A percentile compares a stretch with the other conserved stretches of the same genome.
phyloP scores from a whole-genome alignment of 1,140 invertebrate genomes.

The Hestina assimilis region DNA sequence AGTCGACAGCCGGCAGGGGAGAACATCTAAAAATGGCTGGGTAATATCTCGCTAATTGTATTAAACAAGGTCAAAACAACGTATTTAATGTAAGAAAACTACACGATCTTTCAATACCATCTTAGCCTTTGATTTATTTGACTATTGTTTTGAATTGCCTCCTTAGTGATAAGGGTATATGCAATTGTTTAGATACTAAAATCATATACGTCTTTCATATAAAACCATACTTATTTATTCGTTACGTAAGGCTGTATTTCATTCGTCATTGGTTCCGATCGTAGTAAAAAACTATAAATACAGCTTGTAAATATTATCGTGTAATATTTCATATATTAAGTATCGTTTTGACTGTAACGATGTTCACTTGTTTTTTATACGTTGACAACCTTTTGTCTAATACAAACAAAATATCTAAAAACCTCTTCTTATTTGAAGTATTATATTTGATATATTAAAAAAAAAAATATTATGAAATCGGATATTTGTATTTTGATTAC shows the following conservation, averaged over 20 bases:
- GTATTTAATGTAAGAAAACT: constrained; percentile 19
- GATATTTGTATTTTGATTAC: no score
- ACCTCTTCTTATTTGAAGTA: no score
- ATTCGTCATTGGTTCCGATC: no score
- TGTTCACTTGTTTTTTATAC: no score
- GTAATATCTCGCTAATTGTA: constrained; percentile 47
- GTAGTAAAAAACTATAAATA: background rate
- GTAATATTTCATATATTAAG: background rate
- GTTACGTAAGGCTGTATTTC: background rate
- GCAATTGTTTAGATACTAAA: background rate
- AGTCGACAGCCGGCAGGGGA: constrained; percentile 40
- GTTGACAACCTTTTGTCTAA: no score
- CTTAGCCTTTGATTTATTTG: constrained; percentile 3
- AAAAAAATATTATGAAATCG: no score
- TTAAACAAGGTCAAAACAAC: constrained; percentile 25
- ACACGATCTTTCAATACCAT: constrained; percentile 26
- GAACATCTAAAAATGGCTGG: constrained; percentile 55
- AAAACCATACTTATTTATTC: background rate
- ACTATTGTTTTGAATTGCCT: constrained; percentile 17
- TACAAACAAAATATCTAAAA: no score
- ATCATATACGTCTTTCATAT: background rate
- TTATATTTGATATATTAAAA: no score
- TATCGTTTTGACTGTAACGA: background rate
- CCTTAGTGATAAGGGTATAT: background rate
- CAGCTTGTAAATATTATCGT: background rate